Evolutionary conservation across 2,113 vertebrate species (phyloP), one percentile per base, ranked within the genome.

Genomic region (Callorhinus ursinus): DNA sequence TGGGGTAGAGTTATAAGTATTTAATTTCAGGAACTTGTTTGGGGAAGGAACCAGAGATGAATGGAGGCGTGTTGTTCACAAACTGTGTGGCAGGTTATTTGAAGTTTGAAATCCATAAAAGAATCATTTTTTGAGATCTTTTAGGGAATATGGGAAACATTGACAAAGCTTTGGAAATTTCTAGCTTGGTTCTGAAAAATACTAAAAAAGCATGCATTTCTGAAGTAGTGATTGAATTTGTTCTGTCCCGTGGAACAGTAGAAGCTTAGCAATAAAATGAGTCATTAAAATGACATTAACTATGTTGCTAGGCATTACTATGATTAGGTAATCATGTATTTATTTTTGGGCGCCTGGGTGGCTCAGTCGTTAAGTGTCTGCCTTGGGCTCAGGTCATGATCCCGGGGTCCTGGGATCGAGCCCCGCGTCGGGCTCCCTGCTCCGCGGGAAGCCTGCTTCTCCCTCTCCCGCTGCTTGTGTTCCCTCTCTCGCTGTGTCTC

Each of bases 121-220:
- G 3, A 63, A 14, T 51, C 39, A 19, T n/a, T 59, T 67, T 93
- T 67, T 90, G 51, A 69, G 76, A 57, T 24, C 33, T 71, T 59
- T 28, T 19, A 18, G 67, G 65, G 39, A 61, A 59, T 71, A 28
- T 5, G 19, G 61, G 49, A 84, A 61, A 24, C 63, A 46, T 33
- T 49, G 33, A 15, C 1, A 7, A 69, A 89, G 33, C 53, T n/a
- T 33, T 15, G 53, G 59, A 39, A 28, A 33, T 74, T 19, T 63
- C 49, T 51, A 0, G 61, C 59, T 67, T 42, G 7, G 63, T 59
- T 92, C 65, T 93, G 55, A 63, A 61, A 65, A 77, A 16, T 42
- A 21, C 4, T 63, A 0, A 8, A 1, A 16, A n/a, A 14, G 3
- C 7, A 2, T 36, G 42, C 9, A 26, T 5, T 51, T 71, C 8